Conservation (phyloP, 2,888 invertebrate species). For the Rhingia rostrata region DNA sequence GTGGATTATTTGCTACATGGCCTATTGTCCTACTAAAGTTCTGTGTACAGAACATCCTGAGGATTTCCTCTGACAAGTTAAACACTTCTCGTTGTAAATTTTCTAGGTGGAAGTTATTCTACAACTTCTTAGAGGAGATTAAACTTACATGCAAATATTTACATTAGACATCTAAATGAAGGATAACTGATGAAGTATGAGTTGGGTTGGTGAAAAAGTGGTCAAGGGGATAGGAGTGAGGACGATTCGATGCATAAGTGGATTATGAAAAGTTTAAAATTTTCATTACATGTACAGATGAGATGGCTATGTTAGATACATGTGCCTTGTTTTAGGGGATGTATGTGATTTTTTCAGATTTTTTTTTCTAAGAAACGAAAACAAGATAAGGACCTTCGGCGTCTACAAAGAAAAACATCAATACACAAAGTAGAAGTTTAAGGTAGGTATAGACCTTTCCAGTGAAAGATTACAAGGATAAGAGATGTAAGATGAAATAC, state of each 20-base stretch:
- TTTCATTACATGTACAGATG: no score
- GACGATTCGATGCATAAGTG: not conserved
- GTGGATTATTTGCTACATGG: conserved; percentile 51
- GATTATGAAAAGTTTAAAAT: not conserved
- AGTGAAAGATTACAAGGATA: no score
- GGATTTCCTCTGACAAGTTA: conserved; percentile 54
- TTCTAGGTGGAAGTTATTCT: conserved; percentile 30
- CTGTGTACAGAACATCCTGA: conserved; percentile 17
- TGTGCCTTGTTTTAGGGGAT: no score
- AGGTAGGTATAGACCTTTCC: no score
- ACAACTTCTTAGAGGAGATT: conserved; percentile 50
- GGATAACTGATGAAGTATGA: conserved; percentile 27
- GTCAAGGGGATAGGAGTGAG: not conserved
- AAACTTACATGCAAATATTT: conserved; percentile 50
- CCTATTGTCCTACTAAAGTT: conserved; percentile 59
- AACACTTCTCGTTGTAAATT: conserved; percentile 40
- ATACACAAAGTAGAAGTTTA: no score
- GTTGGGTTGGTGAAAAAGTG: not conserved
- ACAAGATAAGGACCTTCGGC: no score
- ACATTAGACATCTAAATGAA: conserved; percentile 7
- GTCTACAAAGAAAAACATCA: no score
- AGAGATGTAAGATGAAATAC: no score
- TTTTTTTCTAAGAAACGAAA: no score
- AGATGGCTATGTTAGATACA: no score
- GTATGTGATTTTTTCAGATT: no score